A percentile compares a stretch with the other conserved stretches of the same genome.
Conservation (phyloP, 2,888 invertebrate species). For the Sussaba pulchella region DNA sequence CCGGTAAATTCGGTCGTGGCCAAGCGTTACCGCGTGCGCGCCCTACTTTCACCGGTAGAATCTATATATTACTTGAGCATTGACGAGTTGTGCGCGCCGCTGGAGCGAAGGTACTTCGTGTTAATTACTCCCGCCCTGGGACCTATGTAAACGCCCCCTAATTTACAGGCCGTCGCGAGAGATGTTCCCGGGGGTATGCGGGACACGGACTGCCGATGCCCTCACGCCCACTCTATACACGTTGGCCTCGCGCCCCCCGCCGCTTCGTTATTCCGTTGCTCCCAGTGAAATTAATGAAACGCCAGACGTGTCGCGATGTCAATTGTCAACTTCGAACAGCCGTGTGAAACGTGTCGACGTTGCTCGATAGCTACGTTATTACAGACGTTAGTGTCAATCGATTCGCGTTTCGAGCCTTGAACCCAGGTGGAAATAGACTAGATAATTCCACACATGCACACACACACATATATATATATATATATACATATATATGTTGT, state of each 20-base stretch:
- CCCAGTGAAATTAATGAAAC: constrained; percentile 61
- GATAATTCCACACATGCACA: too few relatives aligned
- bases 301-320: constrained; percentile 59
- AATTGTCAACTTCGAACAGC: constrained; percentile 58
- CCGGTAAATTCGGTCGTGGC: constrained; percentile 43
- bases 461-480: too few relatives aligned
- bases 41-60: not conserved
- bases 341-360: constrained; percentile 47
- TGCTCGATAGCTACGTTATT: constrained; percentile 36
- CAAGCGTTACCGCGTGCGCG: constrained; percentile 29
- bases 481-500: too few relatives aligned
- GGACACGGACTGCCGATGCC: constrained; percentile 17
- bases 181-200: constrained; percentile 51
- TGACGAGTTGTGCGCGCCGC: constrained; percentile 35
- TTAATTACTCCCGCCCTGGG: constrained; percentile 66
- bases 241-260: constrained; percentile 29
- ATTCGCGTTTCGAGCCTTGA: too few relatives aligned
- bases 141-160: constrained; percentile 63
- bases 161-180: constrained; percentile 65
- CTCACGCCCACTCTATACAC: not conserved
- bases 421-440: too few relatives aligned
- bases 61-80: constrained; percentile 30
- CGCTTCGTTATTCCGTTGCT: too few relatives aligned
- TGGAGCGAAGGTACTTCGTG: constrained; percentile 53
- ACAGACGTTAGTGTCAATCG: too few relatives aligned